Percentiles rank a stretch among this genome's conserved stretches.
Conservation (phyloP, 1,140 invertebrate genomes). For the Geopemphigus sp. region DNA sequence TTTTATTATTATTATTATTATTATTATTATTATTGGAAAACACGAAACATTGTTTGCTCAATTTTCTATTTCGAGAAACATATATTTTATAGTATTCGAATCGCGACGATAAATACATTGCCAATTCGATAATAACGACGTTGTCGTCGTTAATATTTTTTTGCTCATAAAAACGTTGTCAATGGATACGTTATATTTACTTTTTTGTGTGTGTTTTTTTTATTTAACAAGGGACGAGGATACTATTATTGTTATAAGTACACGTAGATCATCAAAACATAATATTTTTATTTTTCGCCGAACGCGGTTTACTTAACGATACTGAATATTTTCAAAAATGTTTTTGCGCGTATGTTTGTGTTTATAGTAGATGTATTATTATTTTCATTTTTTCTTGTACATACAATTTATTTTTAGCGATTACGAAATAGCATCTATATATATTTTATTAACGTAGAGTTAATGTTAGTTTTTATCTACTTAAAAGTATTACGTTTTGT, state of each 20-base stretch:
- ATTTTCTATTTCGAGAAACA: constrained; percentile 37
- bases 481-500: constrained; percentile 50
- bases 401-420: constrained; percentile 32
- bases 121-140: not conserved
- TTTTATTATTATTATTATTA: no score
- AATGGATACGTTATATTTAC: constrained; percentile 15
- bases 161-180: constrained; percentile 42
- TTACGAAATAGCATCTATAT: constrained; percentile 30
- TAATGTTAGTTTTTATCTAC: constrained; percentile 44
- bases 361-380: not conserved
- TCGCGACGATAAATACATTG: constrained; percentile 27
- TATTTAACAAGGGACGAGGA: constrained; percentile 35
- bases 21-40: not conserved
- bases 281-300: no score
- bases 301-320: constrained; percentile 29
- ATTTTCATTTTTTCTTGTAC: constrained; percentile 34
- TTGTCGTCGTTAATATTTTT: constrained; percentile 39
- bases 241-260: constrained; percentile 49
- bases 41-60: constrained; percentile 40
- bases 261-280: constrained; percentile 45
- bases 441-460: constrained; percentile 29
- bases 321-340: constrained; percentile 24
- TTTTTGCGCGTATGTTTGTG: constrained; percentile 25
- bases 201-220: constrained; percentile 29
- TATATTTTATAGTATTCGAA: constrained; percentile 37